A percentile compares a stretch with the other conserved stretches of the same genome.
These are phyloP conservation scores for Intellagama lesueurii DNA, from an alignment of 2,797 vertebrate species.

Conservation along the genomic window DNA sequence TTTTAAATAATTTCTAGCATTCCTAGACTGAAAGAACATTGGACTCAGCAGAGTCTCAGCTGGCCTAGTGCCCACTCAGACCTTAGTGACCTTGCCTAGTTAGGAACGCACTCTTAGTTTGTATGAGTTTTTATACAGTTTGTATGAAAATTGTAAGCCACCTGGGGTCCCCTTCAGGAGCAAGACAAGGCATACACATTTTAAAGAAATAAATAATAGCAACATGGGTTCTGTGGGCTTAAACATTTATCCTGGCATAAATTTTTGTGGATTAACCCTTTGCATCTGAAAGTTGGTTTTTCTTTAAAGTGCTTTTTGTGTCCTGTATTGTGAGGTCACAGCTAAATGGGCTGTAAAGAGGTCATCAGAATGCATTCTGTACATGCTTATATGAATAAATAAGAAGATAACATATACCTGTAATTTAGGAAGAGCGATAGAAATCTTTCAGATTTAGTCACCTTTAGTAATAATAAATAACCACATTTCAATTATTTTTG, in stretches of 20 bases:
- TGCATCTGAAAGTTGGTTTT: not conserved
- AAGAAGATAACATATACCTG: not conserved
- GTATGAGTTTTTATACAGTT: no score
- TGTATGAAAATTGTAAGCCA: no score
- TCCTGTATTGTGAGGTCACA: not conserved
- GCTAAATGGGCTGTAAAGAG: not conserved
- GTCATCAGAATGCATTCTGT: not conserved
- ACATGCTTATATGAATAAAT: not conserved
- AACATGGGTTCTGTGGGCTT: not conserved
- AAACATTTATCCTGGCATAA: not conserved
- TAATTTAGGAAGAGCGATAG: not conserved
- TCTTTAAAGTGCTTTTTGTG: not conserved
- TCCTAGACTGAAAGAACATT: no score
- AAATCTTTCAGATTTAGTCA: not conserved
- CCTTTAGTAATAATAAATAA: not conserved
- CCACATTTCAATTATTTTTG: not conserved
- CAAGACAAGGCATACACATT: no score
- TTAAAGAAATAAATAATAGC: no score
- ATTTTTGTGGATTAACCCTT: not conserved
- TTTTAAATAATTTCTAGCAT: no score
- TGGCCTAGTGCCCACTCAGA: no score
- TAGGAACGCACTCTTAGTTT: no score
- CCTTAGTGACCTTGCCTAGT: no score
- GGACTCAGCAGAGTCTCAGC: no score
- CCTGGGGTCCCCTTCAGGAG: no score